Evolutionary conservation across 1,140 invertebrate species (phyloP).

Genomic region (Diabrotica undecimpunctata): DNA sequence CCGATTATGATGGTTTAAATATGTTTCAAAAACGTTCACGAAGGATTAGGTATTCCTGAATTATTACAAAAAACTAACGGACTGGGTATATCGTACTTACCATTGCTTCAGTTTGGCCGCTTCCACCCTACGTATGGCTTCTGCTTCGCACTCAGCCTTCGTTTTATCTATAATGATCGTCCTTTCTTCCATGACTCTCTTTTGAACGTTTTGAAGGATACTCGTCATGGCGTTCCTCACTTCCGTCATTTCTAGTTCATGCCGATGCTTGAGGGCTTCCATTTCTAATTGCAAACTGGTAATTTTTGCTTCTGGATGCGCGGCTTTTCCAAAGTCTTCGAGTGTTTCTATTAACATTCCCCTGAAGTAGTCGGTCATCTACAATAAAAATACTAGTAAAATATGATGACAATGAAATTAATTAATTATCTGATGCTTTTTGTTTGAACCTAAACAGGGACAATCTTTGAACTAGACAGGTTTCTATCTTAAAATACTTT

Average conservation of each 20-base stretch:
- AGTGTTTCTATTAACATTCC: constrained; percentile 57
- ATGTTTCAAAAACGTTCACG: no score
- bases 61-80: not conserved
- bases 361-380: constrained; percentile 56
- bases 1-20: no score
- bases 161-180: constrained; percentile 58
- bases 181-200: constrained; percentile 63
- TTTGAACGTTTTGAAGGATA: constrained; percentile 62
- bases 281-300: constrained; percentile 59
- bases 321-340: constrained; percentile 50
- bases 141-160: constrained; percentile 57
- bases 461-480: no score
- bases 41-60: no score
- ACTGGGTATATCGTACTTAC: constrained; percentile 42
- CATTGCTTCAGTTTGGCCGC: constrained; percentile 81
- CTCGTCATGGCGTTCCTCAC: constrained; percentile 59
- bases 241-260: constrained; percentile 61
- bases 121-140: constrained; percentile 63
- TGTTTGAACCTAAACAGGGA: no score
- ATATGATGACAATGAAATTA: not conserved
- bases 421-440: constrained; percentile 3
- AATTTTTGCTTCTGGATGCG: constrained; percentile 55
- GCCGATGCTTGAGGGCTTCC: constrained; percentile 61
- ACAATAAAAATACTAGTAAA: constrained; percentile 23
- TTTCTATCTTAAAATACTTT: no score